A percentile compares a stretch with the other conserved stretches of the same genome.
Evolutionary conservation across 2,113 vertebrate species (phyloP).

Genomic region (Eudyptes chrysolophus): DNA sequence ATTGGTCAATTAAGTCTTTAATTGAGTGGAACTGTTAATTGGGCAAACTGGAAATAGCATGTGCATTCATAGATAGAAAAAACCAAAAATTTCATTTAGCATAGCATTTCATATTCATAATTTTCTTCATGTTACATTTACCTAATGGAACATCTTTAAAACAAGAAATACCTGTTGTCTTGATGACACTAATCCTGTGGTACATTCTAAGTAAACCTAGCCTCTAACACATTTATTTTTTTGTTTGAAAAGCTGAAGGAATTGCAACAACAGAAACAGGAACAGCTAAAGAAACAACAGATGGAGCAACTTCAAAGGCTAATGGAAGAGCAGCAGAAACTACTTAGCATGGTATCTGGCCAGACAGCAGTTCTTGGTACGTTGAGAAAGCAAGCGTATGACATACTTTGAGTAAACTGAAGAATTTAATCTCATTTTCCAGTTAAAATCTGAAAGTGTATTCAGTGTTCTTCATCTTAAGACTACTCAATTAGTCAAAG

Average conservation of each 20-base stretch:
- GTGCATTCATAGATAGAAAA: neutral
- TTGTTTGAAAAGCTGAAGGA: slow-evolving; percentile 83
- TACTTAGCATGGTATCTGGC: slow-evolving; percentile 75
- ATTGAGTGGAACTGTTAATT: neutral
- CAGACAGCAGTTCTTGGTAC: slow-evolving; percentile 68
- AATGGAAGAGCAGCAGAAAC: slow-evolving; percentile 86
- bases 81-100: neutral
- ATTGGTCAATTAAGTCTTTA: neutral
- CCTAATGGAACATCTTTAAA: neutral
- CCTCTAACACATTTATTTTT: neutral
- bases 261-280: slow-evolving; percentile 90
- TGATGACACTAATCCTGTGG: neutral
- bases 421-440: neutral
- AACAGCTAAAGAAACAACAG: slow-evolving; percentile 88
- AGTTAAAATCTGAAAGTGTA: neutral
- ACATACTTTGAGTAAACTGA: neutral
- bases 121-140: neutral
- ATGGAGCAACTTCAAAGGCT: slow-evolving; percentile 84
- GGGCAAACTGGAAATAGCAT: neutral
- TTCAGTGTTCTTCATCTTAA: neutral
- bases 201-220: neutral
- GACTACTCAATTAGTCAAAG: neutral
- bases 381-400: neutral
- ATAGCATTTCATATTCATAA: neutral
- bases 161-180: neutral